Evolutionary conservation across 2,888 invertebrate species (phyloP), one percentile per base, ranked within the genome.

Genomic region (Acrobasis repandana): DNA sequence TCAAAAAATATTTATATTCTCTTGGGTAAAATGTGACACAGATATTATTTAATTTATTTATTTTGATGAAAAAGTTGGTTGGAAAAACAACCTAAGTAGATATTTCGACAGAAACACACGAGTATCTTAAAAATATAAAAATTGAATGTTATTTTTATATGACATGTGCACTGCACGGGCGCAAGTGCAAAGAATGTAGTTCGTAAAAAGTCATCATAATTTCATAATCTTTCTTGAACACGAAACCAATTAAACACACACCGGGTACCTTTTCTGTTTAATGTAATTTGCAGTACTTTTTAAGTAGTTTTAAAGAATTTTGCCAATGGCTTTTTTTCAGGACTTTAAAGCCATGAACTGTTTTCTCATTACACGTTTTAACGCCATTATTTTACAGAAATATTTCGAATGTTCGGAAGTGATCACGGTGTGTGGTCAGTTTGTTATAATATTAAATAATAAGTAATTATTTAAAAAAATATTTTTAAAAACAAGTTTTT

Each of bases 141-240:
- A 28, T 28, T n/a, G n/a, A 28, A 28, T 1, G 28, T 28, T 2
- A 20, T 20, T 20, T 16, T 52, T 52, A 36, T 15, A 33, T 52
- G 52, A 52, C 36, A 52, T 52, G 4, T 36, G 36, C 34, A 28
- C n/a, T n/a, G n/a, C 28, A 28, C 28, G 28, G 28, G 34, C 16
- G 52, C 52, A 36, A 33, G 50, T 33, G 52, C 52, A 50, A 50
- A 50, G 20, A 33, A n/a, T 33, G 52, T 52, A 36, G 15, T 36
- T 36, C 15, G 9, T 14, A 52, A 52, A 51, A 52, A 52, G n/a
- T 33, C 52, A 34, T 52, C 52, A 34, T 52, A 52, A 52, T 52
- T 52, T 52, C 36, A 52, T 52, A 52, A 52, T 52, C 52, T 33
- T 52, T 16, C 36, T 52, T 34, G n/a, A 15, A 52, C 52, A 52